Evolutionary conservation across 2,797 vertebrate genomes (phyloP), one percentile per base, ranked within the genome.

Genomic region (Phoeniculus purpureus): DNA sequence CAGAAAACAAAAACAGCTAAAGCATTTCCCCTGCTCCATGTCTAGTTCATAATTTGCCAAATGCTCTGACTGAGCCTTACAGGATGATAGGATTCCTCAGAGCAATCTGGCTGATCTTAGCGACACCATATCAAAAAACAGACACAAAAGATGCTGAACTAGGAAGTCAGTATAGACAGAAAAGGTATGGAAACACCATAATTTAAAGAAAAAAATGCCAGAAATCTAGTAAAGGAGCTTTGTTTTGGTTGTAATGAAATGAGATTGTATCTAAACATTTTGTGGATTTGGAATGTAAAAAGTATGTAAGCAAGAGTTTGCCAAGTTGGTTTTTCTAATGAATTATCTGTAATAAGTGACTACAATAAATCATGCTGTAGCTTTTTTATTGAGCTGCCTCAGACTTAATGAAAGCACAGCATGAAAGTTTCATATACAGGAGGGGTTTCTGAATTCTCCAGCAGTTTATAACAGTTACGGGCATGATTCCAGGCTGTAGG

Each of bases 241-340:
- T 94, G 77, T 87, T 94, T 88, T 88, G 54, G 29, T 94, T 85
- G 75, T 64, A 85, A 73, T 22, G 25, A 81, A 83, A 78, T 54
- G 55, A 93, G 91, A 94, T 94, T 85, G 67, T 87, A 95, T 92
- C 92, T 91, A 68, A 92, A 68, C 12, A 14, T 89, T 76, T 85
- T 83, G 72, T 88, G 92, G 82, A 89, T 94, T 93, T 94, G 92
- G 92, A 95, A 87, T 60, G 71, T 54, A 66, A 75, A 7, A 89
- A 74, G 56, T 47, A 93, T 60, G 73, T 47, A 75, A 76, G 59
- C 32, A 80, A 72, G 43, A 54, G 76, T 91, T 83, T 84, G 85
- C 70, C 20, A 54, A 81, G 74, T 26, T 48, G 34, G 6, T 55
- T 70, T 82, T 64, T 87, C 89, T 83, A 87, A 89, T 79, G 58